A percentile compares a stretch with the other conserved stretches of the same genome.
Conservation (phyloP, 2,797 vertebrate genomes). For the Chaunax sp. region DNA sequence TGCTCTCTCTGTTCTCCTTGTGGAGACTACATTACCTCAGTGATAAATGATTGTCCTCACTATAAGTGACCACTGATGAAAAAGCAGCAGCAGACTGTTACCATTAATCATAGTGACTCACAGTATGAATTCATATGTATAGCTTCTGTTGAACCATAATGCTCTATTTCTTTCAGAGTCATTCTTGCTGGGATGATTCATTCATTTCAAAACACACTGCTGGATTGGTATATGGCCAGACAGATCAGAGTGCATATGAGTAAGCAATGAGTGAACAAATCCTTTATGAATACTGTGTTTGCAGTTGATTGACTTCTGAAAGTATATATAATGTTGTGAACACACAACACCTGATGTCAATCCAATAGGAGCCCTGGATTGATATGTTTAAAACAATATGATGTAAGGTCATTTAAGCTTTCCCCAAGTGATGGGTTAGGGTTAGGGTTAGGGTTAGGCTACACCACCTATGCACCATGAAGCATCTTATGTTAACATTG, state of each 20-base stretch:
- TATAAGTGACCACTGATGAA: slow-evolving; percentile 49
- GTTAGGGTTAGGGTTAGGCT: too few relatives aligned
- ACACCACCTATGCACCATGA: not conserved
- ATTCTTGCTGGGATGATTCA: slow-evolving; percentile 16
- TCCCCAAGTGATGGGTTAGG: too few relatives aligned
- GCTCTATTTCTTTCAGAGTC: too few relatives aligned
- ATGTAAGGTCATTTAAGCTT: too few relatives aligned
- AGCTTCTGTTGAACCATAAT: too few relatives aligned
- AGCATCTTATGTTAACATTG: too few relatives aligned
- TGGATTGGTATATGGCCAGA: not conserved
- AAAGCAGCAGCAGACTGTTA: slow-evolving; percentile 24
- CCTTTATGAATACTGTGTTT: not conserved
- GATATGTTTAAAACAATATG: not conserved
- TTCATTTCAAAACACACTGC: slow-evolving; percentile 10
- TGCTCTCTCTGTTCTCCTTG: slow-evolving; percentile 12
- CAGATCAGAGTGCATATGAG: not conserved
- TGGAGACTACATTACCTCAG: slow-evolving; percentile 41
- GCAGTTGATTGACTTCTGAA: not conserved
- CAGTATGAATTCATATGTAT: slow-evolving; percentile 19
- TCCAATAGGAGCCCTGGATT: not conserved
- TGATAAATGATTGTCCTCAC: slow-evolving; percentile 55
- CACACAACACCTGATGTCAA: not conserved
- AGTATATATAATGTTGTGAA: not conserved
- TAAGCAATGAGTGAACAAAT: not conserved
- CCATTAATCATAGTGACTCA: slow-evolving; percentile 30